A percentile compares a stretch with the other conserved stretches of the same genome.
phyloP scores from a whole-genome alignment of 1,140 invertebrate species.

The Drosophila orosa region DNA sequence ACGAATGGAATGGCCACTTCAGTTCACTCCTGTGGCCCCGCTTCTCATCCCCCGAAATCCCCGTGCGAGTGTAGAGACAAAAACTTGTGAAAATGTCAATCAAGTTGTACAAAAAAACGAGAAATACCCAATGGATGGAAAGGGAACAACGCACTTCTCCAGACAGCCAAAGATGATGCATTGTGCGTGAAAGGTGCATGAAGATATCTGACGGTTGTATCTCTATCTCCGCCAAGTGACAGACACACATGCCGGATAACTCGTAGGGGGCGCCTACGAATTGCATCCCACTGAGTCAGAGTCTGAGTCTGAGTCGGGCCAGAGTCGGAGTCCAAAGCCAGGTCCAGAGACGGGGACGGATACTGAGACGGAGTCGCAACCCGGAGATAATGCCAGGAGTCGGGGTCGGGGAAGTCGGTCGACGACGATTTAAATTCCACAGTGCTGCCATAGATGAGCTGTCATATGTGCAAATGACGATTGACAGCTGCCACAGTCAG shows the following conservation, averaged over 20 bases:
- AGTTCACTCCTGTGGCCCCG: conserved; percentile 1
- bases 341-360: conserved; percentile 1
- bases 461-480: conserved; percentile 78
- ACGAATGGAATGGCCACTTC: conserved; percentile 55
- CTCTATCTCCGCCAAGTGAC: conserved; percentile 74
- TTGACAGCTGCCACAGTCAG: conserved; percentile 77
- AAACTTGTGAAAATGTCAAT: conserved; percentile 83
- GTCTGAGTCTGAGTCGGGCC: not conserved
- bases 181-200: conserved; percentile 81
- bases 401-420: conserved; percentile 33
- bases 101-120: conserved; percentile 68
- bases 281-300: conserved; percentile 81
- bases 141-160: conserved; percentile 72
- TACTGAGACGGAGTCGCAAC: not conserved
- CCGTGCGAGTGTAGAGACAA: conserved; percentile 66
- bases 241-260: conserved; percentile 59
- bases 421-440: conserved; percentile 71
- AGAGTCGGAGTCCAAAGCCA: conserved; percentile 3
- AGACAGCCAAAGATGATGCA: conserved; percentile 81
- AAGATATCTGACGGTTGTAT: conserved; percentile 77
- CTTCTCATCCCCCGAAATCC: conserved; percentile 20
- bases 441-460: conserved; percentile 66
- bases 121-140: conserved; percentile 36
- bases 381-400: conserved; percentile 24
- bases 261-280: conserved; percentile 78